Evolutionary conservation across 1,140 invertebrate species (phyloP).

Genomic region (Cepaea nemoralis): DNA sequence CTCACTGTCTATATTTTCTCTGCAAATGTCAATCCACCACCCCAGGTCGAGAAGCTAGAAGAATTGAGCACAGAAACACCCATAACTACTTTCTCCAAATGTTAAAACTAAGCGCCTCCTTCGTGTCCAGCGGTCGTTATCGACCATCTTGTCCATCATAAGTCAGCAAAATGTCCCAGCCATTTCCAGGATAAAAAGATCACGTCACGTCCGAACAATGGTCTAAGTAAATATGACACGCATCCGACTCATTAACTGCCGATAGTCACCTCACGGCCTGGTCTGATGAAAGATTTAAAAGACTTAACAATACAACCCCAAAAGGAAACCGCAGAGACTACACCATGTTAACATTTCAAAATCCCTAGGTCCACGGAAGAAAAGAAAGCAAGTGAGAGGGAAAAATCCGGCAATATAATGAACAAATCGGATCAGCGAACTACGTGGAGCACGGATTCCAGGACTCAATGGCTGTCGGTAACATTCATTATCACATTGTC

Average conservation of each 20-base stretch:
- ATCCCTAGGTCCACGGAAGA: background rate
- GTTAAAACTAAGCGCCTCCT: too few relatives aligned
- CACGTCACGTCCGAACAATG: background rate
- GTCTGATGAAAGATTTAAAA: background rate
- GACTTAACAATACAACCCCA: background rate
- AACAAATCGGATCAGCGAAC: background rate
- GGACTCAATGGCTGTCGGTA: background rate
- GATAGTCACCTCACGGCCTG: background rate
- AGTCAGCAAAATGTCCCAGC: background rate
- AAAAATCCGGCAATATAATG: background rate
- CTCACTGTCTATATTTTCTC: too few relatives aligned
- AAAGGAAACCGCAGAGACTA: background rate
- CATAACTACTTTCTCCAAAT: too few relatives aligned
- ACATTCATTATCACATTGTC: background rate
- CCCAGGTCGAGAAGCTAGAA: too few relatives aligned
- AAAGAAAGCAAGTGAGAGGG: background rate
- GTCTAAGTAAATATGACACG: background rate
- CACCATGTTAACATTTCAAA: background rate
- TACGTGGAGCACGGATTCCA: background rate
- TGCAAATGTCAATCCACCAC: too few relatives aligned
- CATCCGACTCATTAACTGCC: background rate
- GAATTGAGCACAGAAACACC: too few relatives aligned
- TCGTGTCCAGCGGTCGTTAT: too few relatives aligned
- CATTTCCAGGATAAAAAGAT: background rate
- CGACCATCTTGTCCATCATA: too few relatives aligned